Percentiles rank a stretch among this genome's conserved stretches.
Conservation (phyloP, 1,140 invertebrate species). For the Sinella curviseta region DNA sequence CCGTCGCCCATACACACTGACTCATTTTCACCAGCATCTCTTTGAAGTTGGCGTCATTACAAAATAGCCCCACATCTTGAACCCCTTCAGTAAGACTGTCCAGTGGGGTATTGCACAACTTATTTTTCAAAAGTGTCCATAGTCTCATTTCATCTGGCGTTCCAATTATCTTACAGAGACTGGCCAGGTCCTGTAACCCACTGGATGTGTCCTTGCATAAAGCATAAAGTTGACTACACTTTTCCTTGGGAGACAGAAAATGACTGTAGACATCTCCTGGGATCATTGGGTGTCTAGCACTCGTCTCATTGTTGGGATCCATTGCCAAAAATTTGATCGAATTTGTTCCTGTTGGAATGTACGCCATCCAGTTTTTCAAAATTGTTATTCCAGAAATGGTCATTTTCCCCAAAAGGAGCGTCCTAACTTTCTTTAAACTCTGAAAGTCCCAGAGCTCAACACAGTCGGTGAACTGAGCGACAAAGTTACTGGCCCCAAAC, state of each 20-base stretch:
- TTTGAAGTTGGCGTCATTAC: constrained; percentile 13
- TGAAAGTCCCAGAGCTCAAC: constrained; percentile 44
- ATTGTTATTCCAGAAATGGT: constrained; percentile 29
- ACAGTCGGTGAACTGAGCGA: constrained; percentile 40
- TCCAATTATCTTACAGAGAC: constrained; percentile 14
- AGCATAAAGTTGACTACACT: not conserved
- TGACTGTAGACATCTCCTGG: not conserved
- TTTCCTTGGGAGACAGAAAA: constrained; percentile 8
- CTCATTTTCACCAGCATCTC: constrained; percentile 43
- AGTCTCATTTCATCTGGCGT: not conserved
- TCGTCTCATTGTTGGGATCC: constrained; percentile 7
- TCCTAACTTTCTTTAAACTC: constrained; percentile 34
- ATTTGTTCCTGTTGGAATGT: constrained; percentile 36
- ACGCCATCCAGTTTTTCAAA: constrained; percentile 37
- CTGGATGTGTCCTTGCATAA: not conserved
- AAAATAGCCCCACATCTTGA: not conserved
- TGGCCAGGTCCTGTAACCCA: not conserved
- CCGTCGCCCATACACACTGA: constrained; percentile 43
- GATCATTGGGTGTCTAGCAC: not conserved
- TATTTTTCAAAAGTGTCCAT: constrained; percentile 16
- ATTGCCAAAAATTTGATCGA: constrained; percentile 42
- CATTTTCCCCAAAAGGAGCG: constrained; percentile 29
- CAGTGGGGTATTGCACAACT: not conserved
- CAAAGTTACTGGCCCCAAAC: constrained; percentile 22
- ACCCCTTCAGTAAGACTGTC: not conserved